Percentiles rank a stretch among this genome's conserved stretches.
Conservation (phyloP, 2,113 vertebrate species). For the Nannobrachium achirus region DNA sequence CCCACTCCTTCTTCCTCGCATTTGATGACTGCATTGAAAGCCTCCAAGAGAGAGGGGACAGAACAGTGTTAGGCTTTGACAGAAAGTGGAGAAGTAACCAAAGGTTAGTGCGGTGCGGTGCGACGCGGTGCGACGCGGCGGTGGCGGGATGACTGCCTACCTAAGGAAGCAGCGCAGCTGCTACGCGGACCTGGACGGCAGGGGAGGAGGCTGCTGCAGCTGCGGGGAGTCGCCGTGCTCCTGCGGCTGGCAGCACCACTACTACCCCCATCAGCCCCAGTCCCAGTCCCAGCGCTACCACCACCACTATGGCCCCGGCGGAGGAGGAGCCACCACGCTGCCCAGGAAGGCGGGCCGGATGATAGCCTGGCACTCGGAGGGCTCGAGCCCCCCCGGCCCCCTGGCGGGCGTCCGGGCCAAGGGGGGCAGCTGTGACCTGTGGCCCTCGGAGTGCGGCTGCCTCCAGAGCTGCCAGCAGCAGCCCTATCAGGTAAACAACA, state of each 20-base stretch:
- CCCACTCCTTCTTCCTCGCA: background rate
- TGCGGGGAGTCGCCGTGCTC: constrained; percentile 71
- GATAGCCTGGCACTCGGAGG: constrained; percentile 76
- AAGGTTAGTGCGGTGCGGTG: constrained; percentile 25
- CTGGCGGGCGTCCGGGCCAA: constrained; percentile 62
- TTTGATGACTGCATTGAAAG: constrained; percentile 32
- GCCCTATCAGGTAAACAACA: constrained; percentile 84
- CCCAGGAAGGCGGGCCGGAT: constrained; percentile 66
- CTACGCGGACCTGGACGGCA: constrained; percentile 73
- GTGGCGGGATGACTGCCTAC: constrained; percentile 82
- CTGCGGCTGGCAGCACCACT: constrained; percentile 78
- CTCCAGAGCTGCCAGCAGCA: constrained; percentile 79
- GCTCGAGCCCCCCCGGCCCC: constrained; percentile 65
- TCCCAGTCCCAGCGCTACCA: constrained; percentile 16
- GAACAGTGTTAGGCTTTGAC: background rate
- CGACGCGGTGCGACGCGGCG: background rate
- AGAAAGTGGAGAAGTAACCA: constrained; percentile 18
- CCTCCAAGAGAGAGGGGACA: constrained; percentile 17
- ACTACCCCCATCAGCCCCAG: constrained; percentile 63
- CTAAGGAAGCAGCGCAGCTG: constrained; percentile 84
- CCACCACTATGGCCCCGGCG: constrained; percentile 51
- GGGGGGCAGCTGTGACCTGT: constrained; percentile 80
- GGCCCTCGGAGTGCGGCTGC: constrained; percentile 81
- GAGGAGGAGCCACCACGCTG: constrained; percentile 52
- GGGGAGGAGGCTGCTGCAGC: constrained; percentile 53